Base-by-base conservation (phyloP, 2,113 vertebrate species). In the Cebidichthys violaceus region DNA sequence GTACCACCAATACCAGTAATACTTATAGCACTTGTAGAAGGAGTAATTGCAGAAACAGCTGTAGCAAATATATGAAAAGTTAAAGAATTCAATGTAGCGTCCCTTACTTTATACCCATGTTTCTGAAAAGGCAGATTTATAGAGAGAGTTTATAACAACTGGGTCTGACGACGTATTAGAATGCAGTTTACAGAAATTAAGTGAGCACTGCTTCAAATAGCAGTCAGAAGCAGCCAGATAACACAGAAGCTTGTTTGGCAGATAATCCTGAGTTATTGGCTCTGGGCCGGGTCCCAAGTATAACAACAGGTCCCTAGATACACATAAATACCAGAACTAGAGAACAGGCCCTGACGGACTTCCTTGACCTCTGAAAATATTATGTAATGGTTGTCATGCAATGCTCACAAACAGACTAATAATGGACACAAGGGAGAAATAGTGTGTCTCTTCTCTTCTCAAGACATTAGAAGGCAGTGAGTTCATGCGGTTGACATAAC, bases 321-420 rank as follows among this genome's bases (percentile, higher is more conserved):
- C 72, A 57, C 65, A 86, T 79, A 73, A 85, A 88, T 80, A 75
- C 69, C 67, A 74, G 55, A 64, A 72, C 84, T 81, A 79, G 67
- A 87, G 74, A 57, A 9, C 61, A 72, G 52, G 55, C 57, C 73
- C 69, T 41, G 35, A 75, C 1, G 13, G 68, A 82, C 67, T 79
- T 24, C 39, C 45, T 70, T 43, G 75, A 80, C 81, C 50, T 71
- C 74, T 2, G 39, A 61, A 81, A 66, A 67, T 65, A 65, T 75
- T 27, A 62, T 37, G 43, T 83, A 69, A 81, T 43, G 64, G 64
- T 74, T 79, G 74, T 84, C 69, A 72, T 70, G 69, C 22, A 68
- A 13, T 10, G 18, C 14, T 31, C 37, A 37, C 14, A 72, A 1
- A 27, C 13, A 69, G 22, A 47, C 43, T 37, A 45, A 81, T 41